phyloP scores from a whole-genome alignment of 1,140 invertebrate genomes.

The Octopus bimaculoides region DNA sequence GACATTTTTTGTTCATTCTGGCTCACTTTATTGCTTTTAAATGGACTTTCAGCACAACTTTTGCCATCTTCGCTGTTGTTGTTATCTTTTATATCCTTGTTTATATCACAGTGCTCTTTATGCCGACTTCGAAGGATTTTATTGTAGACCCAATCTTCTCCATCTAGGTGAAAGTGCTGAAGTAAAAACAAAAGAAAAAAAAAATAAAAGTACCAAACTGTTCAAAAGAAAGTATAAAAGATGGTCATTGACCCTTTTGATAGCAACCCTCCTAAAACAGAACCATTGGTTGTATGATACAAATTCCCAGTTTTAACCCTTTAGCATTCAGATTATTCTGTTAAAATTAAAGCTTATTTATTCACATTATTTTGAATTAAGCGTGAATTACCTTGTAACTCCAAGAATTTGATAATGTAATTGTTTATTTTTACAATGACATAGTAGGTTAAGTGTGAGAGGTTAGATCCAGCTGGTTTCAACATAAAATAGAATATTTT shows the following conservation, averaged over 20 bases:
- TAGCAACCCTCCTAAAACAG: not conserved
- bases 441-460: too few relatives aligned
- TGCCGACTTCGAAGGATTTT: constrained; percentile 28
- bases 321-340: not conserved
- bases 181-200: constrained; percentile 21
- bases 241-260: not conserved
- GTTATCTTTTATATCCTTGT: not conserved
- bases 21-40: not conserved
- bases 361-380: not conserved
- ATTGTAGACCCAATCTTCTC: constrained; percentile 40
- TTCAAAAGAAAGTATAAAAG: not conserved
- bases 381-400: too few relatives aligned
- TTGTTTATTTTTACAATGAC: too few relatives aligned
- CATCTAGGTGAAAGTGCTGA: constrained; percentile 42
- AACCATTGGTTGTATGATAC: not conserved
- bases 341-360: not conserved
- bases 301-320: not conserved
- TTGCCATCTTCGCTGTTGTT: not conserved
- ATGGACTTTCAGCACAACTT: not conserved
- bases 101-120: not conserved
- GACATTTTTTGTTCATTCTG: not conserved
- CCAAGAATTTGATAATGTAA: too few relatives aligned
- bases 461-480: too few relatives aligned
- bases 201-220: not conserved
- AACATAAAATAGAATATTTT: too few relatives aligned